A percentile compares a stretch with the other conserved stretches of the same genome.
Conservation (phyloP, 2,888 invertebrate genomes). For the Blomia tropicalis region DNA sequence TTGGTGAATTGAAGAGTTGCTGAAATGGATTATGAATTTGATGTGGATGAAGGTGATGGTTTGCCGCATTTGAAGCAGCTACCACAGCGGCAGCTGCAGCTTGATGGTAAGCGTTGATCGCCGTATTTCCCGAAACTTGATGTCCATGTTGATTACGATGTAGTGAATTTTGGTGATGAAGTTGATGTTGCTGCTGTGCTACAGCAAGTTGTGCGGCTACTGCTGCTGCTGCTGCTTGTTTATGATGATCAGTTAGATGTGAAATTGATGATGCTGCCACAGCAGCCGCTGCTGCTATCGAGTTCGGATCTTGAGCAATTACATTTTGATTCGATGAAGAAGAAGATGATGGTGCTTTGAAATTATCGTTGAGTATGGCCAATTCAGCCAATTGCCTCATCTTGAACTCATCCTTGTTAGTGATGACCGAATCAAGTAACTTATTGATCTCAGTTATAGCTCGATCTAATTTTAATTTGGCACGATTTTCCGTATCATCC, state of each 20-base stretch:
- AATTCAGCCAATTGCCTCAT: conserved; percentile 11
- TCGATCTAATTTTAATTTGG: not conserved
- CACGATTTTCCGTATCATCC: conserved; percentile 5
- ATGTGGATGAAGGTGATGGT: not conserved
- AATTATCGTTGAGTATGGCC: conserved; percentile 15
- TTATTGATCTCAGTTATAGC: not conserved
- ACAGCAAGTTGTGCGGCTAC: not conserved
- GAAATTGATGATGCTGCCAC: not conserved
- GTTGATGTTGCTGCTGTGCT: not conserved
- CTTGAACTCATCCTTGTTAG: conserved; percentile 8
- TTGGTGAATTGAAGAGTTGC: not conserved
- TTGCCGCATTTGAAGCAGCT: not conserved
- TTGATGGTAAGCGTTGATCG: not conserved
- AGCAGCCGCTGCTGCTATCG: not conserved
- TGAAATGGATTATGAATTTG: not conserved
- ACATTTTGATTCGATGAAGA: too few species aligned
- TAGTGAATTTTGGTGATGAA: not conserved
- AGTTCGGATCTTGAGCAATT: not conserved
- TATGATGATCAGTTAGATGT: not conserved
- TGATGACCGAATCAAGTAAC: conserved; percentile 5
- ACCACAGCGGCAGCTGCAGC: not conserved
- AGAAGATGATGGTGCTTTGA: not conserved
- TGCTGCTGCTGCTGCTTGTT: not conserved
- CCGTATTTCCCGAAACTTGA: not conserved
- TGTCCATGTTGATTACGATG: not conserved